Evolutionary conservation across 2,888 invertebrate genomes (phyloP), one percentile per base, ranked within the genome.

Genomic region (Lissocephala sabroskyi): DNA sequence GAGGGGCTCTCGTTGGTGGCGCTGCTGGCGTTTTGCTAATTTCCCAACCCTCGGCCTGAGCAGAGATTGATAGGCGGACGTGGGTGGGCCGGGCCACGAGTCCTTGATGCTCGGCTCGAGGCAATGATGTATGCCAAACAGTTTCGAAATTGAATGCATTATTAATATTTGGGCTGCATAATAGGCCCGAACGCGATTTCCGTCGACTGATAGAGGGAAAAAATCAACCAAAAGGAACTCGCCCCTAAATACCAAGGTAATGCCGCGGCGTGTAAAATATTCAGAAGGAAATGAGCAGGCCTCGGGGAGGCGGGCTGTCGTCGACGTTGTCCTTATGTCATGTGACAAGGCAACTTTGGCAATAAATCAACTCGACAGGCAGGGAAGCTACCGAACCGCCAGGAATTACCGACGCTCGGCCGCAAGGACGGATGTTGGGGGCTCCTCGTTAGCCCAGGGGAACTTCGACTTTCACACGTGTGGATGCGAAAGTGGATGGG

Each of bases 81-180:
- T 53, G 37, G n/a, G 19, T n/a, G n/a, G n/a, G n/a, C n/a, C n/a
- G n/a, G n/a, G n/a, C n/a, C n/a, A n/a, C n/a, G n/a, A n/a, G n/a
- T n/a, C n/a, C 18, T 18, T 2, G 30, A n/a, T 14, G 18, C n/a
- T 17, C 10, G 11, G 18, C 14, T 10, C 70, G 18, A 61, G 52
- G 59, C 74, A 74, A 74, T 70, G 68, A 70, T 70, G 63, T 70
- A 70, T 70, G 71, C 74, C 74, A 70, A 70, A 70, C 74, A 74
- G 74, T 70, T 70, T 70, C 70, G 74, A 74, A 70, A 70, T 70
- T 70, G 74, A 70, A 74, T 70, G 59, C 74, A 70, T 70, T 70
- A 74, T 74, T 70, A 70, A 70, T 70, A 70, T 74, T 35, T 35
- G 6, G 16, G 7, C 4, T 23, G n/a, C 35, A 10, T 2, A 6